Evolutionary conservation across 2,888 invertebrate species (phyloP).

Genomic region (Tortrix viridana): DNA sequence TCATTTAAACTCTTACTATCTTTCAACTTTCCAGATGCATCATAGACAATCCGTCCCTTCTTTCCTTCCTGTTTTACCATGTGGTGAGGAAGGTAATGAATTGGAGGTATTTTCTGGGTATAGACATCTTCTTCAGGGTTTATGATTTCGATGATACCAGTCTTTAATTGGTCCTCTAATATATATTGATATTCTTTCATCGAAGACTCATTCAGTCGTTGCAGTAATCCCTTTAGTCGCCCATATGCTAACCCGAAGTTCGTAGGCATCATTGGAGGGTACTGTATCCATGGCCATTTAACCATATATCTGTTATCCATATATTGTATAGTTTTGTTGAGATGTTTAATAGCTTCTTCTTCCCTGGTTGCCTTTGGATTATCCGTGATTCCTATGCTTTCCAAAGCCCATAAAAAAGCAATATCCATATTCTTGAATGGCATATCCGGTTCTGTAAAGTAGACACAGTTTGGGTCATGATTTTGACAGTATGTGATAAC

Average conservation of each 20-base stretch:
- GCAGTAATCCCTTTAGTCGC: background rate
- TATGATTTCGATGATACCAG: too few relatives aligned
- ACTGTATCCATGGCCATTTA: conserved; percentile 2
- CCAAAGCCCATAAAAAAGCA: too few relatives aligned
- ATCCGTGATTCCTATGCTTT: conserved; percentile 4
- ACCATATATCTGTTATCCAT: background rate
- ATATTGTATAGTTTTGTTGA: background rate
- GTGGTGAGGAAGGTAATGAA: conserved; percentile 8
- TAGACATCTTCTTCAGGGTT: background rate
- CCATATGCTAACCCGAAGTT: background rate
- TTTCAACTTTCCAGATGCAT: too few relatives aligned
- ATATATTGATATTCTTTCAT: too few relatives aligned
- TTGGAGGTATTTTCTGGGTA: background rate
- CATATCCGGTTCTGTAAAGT: too few relatives aligned
- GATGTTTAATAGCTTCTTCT: conserved; percentile 1
- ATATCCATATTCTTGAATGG: too few relatives aligned
- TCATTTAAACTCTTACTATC: too few relatives aligned
- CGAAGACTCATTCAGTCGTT: too few relatives aligned
- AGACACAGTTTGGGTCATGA: too few relatives aligned
- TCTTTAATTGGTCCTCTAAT: too few relatives aligned
- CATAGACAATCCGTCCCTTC: background rate
- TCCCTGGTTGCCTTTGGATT: background rate
- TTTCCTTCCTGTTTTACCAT: conserved; percentile 3
- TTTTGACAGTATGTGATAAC: too few relatives aligned
- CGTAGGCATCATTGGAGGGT: background rate